Percentiles rank a stretch among this genome's conserved stretches.
Evolutionary conservation across 2,888 invertebrate species (phyloP).

Genomic region (Hypena proboscidalis): DNA sequence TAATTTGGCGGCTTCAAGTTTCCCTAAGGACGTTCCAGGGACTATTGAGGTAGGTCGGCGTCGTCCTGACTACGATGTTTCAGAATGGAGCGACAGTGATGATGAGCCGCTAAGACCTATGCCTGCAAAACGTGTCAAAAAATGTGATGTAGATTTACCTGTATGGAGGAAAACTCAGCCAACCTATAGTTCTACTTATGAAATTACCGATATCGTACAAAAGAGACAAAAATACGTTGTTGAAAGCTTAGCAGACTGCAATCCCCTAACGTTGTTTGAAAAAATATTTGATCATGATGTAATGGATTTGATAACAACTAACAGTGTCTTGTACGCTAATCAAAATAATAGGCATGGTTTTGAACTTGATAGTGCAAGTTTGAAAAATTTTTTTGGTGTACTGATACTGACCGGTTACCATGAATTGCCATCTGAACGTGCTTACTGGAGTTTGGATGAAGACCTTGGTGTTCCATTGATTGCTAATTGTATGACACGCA

Average conservation of each 20-base stretch:
- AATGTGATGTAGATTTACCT: background rate
- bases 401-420: constrained; percentile 1
- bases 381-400: background rate
- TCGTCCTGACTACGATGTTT: background rate
- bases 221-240: background rate
- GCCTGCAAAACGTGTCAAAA: background rate
- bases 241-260: background rate
- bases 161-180: background rate
- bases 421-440: background rate
- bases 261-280: too few species aligned
- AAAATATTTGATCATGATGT: too few species aligned
- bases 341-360: too few species aligned
- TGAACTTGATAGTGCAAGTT: too few species aligned
- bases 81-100: background rate
- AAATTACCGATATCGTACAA: background rate
- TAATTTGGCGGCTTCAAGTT: too few species aligned
- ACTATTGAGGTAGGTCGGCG: too few species aligned
- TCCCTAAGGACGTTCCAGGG: too few species aligned
- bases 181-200: background rate
- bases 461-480: constrained; percentile 1
- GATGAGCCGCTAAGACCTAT: background rate
- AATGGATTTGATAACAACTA: too few species aligned
- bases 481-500: constrained; percentile 1
- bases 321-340: too few species aligned
- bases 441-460: constrained; percentile 2